phyloP scores from a whole-genome alignment of 2,888 invertebrate species.

The Pristionchus mayeri region DNA sequence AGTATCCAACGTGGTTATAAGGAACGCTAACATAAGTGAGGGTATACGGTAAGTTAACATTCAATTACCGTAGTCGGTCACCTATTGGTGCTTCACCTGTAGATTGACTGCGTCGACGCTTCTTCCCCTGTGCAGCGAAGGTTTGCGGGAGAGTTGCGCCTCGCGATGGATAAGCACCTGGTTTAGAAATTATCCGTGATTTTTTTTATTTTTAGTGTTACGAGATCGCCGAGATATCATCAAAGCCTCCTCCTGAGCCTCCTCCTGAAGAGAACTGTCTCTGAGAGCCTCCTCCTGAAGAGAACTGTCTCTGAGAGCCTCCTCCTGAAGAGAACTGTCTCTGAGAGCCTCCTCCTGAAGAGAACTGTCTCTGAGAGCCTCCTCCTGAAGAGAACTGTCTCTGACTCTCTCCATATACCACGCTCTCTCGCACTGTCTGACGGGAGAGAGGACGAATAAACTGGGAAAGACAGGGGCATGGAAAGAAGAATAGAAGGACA shows the following conservation, averaged over 20 bases:
- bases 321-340: no score
- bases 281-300: no score
- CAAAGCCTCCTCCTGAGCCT: no score
- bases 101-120: constrained; percentile 43
- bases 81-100: neutral
- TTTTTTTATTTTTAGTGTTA: neutral
- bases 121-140: constrained; percentile 40
- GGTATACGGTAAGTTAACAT: neutral
- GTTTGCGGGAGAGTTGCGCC: neutral
- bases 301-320: no score
- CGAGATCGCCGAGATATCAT: no score
- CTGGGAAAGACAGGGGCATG: no score
- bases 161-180: constrained; percentile 47
- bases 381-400: neutral
- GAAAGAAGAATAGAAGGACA: no score
- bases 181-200: neutral
- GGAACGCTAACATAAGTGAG: neutral
- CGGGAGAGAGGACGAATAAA: no score
- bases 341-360: no score
- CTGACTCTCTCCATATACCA: neutral
- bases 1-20: no score
- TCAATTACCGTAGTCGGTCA: neutral
- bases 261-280: no score
- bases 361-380: constrained; percentile 49
- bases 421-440: neutral